Evolutionary conservation across 2,888 invertebrate species (phyloP), one percentile per base, ranked within the genome.

Genomic region (Gnatocerus cornutus): DNA sequence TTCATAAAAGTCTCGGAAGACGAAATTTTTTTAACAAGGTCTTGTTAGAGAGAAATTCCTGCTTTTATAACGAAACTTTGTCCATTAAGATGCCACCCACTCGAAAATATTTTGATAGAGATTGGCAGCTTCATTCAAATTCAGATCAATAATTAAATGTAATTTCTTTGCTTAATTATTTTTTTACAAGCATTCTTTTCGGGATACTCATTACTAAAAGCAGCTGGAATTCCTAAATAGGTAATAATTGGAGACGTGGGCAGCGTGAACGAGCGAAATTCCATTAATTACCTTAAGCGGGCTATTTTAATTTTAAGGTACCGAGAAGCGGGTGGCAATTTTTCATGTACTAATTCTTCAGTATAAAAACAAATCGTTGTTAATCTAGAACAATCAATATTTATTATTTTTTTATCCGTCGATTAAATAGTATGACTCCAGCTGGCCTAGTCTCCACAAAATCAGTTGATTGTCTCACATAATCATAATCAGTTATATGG

Each of bases 401-500:
- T 21, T 21, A 21, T 21, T 21, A 21, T 33, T 33, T 7, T 33
- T 7, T 4, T 33, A 9, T 33, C 1, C n/a, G 2, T 9, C 7
- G n/a, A 33, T 33, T 33, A 33, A 33, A 9, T 41, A 41, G 10
- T 41, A 4, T 41, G 13, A 12, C 41, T 12, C 13, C 55, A 55
- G 55, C 39, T 43, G 29, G 5, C n/a, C 9, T 12, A 16, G 8
- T 6, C 10, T 27, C 27, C 29, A 58, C 21, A 43, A 43, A 58
- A 43, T 58, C 43, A 43, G 43, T 58, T 41, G 41, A 41, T 43
- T 56, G 43, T 46, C 46, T 30, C 12, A 29, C 56, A 43, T 30
- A 30, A 59, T 30, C 56, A 43, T 12, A 30, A 59, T 43, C 29
- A 46, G 30, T 46, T 46, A 30, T 21, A 41, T 46, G 46, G 27